A percentile compares a stretch with the other conserved stretches of the same genome.
phyloP scores from a whole-genome alignment of 1,140 invertebrate species.

The Caenorhabditis tropicalis region DNA sequence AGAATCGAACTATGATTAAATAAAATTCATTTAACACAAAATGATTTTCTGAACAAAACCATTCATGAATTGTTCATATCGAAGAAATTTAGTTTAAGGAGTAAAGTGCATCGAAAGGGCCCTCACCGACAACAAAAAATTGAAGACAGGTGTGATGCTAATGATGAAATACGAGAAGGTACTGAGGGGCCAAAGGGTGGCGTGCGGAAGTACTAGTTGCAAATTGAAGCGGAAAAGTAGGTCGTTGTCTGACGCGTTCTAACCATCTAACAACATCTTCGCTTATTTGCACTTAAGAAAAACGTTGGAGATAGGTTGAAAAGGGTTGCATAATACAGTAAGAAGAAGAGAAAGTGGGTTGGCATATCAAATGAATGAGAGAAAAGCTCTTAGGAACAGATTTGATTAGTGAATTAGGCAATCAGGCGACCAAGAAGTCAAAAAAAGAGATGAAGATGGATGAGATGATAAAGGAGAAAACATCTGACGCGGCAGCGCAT shows the following conservation, averaged over 20 bases:
- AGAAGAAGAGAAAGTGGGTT: not conserved
- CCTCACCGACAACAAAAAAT: not conserved
- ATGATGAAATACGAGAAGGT: constrained; percentile 32
- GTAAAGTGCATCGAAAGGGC: too few relatives aligned
- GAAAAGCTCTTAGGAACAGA: constrained; percentile 32
- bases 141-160: not conserved
- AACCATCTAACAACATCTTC: constrained; percentile 22
- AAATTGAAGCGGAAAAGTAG: constrained; percentile 43
- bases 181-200: not conserved
- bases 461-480: not conserved
- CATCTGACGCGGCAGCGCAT: not conserved
- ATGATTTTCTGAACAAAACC: too few relatives aligned
- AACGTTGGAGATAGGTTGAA: constrained; percentile 16
- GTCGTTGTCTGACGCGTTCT: constrained; percentile 7
- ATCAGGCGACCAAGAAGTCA: constrained; percentile 18
- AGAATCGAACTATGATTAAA: too few relatives aligned
- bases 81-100: too few relatives aligned
- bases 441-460: not conserved
- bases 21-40: too few relatives aligned
- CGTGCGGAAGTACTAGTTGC: constrained; percentile 40
- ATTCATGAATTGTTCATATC: too few relatives aligned
- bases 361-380: not conserved
- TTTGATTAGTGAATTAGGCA: constrained; percentile 42
- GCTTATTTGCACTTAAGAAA: constrained; percentile 26
- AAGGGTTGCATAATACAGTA: constrained; percentile 31